A percentile compares a stretch with the other conserved stretches of the same genome.
phyloP scores from a whole-genome alignment of 2,113 vertebrate species.

The Ovibos moschatus region DNA sequence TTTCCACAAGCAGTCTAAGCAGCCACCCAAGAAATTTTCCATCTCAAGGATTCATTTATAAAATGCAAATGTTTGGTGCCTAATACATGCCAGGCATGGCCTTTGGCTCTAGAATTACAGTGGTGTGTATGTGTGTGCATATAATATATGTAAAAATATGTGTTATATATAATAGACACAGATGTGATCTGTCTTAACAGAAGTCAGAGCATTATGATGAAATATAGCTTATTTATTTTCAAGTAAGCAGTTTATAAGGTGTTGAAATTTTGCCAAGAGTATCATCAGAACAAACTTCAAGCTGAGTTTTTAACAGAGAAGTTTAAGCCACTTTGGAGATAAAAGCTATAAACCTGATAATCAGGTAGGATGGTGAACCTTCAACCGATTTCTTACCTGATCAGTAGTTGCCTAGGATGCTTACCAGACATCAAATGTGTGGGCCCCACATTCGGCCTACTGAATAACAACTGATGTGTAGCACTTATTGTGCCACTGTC shows the following conservation, averaged over 20 bases:
- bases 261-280: neutral
- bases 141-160: neutral
- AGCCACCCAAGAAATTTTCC: neutral
- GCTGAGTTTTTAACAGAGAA: neutral
- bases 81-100: neutral
- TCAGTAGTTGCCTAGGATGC: neutral
- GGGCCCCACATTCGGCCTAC: neutral
- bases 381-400: neutral
- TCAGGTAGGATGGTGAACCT: neutral
- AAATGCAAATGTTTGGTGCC: neutral
- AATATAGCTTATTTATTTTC: neutral
- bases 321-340: neutral
- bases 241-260: neutral
- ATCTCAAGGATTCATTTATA: neutral
- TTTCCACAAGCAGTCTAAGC: neutral
- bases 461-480: neutral
- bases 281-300: neutral
- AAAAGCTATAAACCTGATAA: neutral
- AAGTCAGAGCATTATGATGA: neutral
- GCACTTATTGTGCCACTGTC: neutral
- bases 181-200: neutral
- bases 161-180: neutral
- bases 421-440: neutral
- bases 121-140: neutral
- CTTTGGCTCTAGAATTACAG: neutral